Base-by-base conservation (phyloP, 2,888 invertebrate genomes). In the Latheticus oryzae region DNA sequence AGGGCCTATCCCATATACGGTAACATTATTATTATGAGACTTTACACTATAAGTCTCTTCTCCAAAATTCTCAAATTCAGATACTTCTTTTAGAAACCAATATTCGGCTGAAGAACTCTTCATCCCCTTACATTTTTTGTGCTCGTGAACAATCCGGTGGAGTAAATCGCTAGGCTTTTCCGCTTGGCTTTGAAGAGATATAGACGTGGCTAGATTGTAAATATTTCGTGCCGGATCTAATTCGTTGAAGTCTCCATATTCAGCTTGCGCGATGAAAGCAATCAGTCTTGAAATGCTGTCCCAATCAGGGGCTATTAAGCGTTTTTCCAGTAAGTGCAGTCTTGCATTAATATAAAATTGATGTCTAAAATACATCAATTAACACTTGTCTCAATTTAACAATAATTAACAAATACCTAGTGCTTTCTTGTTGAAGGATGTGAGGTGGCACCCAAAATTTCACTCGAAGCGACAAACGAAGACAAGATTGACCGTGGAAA, bases 381-480 rank as follows among this genome's bases (percentile, higher is more conserved):
- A n/a, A n/a, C n/a, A n/a, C n/a, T n/a, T n/a, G n/a, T n/a, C n/a
- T n/a, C n/a, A n/a, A n/a, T n/a, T n/a, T n/a, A n/a, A n/a, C n/a
- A n/a, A n/a, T n/a, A n/a, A n/a, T n/a, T n/a, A n/a, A n/a, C n/a
- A 9, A 67, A 74, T 78, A 90, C 84, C 91, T 87, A 12, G 93
- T 93, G 26, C 87, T 87, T 74, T 92, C 92, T 78, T 93, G 92
- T 60, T 93, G 85, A 58, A 95, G 84, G 58, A 89, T 85, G 78
- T 94, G 93, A 1, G 93, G 93, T 1, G 92, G 92, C 32, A 95
- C 93, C 91, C 93, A 94, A 82, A 93, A 95, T 79, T 95, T 95
- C 66, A 94, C 91, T 64, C 89, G 81, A 54, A 91, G 80, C 63
- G 87, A 85, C 63, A 91, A 85, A 37, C 89, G 82, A 58, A 87